phyloP scores from a whole-genome alignment of 1,140 invertebrate species.

The Drosophila suzukii region DNA sequence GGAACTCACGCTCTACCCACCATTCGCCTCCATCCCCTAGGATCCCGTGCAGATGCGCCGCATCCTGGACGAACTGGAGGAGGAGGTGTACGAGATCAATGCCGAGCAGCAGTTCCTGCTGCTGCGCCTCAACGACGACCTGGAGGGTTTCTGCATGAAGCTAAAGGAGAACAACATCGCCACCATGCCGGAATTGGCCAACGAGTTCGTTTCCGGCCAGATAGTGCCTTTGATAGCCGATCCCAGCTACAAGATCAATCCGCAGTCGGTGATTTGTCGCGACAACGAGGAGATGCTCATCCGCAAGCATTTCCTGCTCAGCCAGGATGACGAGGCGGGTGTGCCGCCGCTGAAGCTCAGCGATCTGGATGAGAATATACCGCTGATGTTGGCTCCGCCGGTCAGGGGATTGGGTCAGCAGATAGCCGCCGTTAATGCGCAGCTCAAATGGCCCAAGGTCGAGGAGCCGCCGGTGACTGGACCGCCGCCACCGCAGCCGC shows the following conservation, averaged over 20 bases:
- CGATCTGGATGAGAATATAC: conserved; percentile 62
- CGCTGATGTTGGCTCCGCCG: conserved; percentile 45
- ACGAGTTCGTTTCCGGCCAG: conserved; percentile 63
- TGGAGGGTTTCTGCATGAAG: conserved; percentile 63
- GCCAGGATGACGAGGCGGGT: conserved; percentile 65
- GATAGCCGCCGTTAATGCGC: conserved; percentile 13
- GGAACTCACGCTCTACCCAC: conserved; percentile 2
- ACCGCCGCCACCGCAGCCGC: not conserved
- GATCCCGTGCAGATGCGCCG: conserved; percentile 77
- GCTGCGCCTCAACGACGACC: conserved; percentile 57
- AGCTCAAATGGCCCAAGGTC: not conserved
- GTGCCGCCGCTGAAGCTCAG: conserved; percentile 65
- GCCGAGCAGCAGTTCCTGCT: conserved; percentile 75
- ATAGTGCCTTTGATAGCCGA: conserved; percentile 72
- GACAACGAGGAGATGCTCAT: conserved; percentile 77
- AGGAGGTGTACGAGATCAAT: conserved; percentile 79
- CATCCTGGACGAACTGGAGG: conserved; percentile 77
- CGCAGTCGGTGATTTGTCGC: conserved; percentile 57
- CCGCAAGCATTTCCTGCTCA: conserved; percentile 69
- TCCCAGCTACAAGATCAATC: conserved; percentile 50
- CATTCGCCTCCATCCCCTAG: conserved; percentile 25
- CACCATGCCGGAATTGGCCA: conserved; percentile 45
- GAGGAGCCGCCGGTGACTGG: conserved; percentile 1
- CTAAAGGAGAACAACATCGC: conserved; percentile 57
- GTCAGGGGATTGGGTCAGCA: conserved; percentile 16